These are phyloP conservation scores for Drosophila kanekoi DNA, from an alignment of 2,888 invertebrate species.

Conservation along the genomic window DNA sequence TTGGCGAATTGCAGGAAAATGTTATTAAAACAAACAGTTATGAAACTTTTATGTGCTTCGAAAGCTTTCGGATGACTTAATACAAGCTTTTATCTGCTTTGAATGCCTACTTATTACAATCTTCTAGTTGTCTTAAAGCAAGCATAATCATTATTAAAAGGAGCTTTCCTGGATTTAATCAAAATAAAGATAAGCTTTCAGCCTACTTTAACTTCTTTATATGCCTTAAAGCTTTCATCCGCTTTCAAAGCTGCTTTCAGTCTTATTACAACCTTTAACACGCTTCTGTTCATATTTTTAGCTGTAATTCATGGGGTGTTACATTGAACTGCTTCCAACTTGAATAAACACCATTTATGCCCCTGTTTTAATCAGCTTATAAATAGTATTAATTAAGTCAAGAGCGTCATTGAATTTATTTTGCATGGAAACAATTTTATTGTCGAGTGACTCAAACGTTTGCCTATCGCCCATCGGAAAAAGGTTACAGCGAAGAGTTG, in stretches of 20 bases:
- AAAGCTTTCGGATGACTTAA: neutral
- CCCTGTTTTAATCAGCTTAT: slow-evolving; percentile 48
- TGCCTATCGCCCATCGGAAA: slow-evolving; percentile 27
- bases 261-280: no score
- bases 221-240: neutral
- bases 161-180: no score
- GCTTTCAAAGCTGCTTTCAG: neutral
- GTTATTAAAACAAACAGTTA: no score
- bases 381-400: slow-evolving; percentile 49
- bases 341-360: slow-evolving; percentile 16
- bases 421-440: slow-evolving; percentile 29
- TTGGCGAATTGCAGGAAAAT: no score
- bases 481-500: slow-evolving; percentile 52
- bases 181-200: neutral
- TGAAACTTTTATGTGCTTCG: neutral
- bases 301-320: neutral
- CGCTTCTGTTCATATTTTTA: neutral
- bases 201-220: neutral
- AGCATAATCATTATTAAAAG: no score
- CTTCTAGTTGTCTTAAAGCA: no score
- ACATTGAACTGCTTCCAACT: slow-evolving; percentile 9
- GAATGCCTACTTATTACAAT: no score
- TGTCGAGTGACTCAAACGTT: slow-evolving; percentile 43
- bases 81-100: neutral
- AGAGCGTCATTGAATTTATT: slow-evolving; percentile 45